Evolutionary conservation across 2,113 vertebrate genomes (phyloP).

Genomic region (Morone chrysops): DNA sequence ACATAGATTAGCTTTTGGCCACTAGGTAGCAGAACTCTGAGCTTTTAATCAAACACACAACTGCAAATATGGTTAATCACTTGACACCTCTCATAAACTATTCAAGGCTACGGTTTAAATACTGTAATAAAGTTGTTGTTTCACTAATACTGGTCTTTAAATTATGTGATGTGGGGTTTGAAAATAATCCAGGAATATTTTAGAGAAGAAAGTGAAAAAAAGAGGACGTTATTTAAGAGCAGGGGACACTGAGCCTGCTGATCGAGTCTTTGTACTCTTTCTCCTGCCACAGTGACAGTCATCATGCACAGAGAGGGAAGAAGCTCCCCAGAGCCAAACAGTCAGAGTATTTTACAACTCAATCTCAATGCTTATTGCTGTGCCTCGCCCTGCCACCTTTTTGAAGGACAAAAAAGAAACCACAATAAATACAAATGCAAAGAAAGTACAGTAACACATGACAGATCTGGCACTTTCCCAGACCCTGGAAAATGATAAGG

Average conservation of each 20-base stretch:
- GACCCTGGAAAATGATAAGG: constrained; percentile 54
- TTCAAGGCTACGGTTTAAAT: not conserved
- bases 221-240: constrained; percentile 44
- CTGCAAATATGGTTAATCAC: not conserved
- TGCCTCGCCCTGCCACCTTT: constrained; percentile 7
- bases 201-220: not conserved
- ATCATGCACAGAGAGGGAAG: constrained; percentile 30
- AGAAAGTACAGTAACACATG: constrained; percentile 48
- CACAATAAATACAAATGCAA: constrained; percentile 49
- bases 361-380: constrained; percentile 51
- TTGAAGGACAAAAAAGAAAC: constrained; percentile 58
- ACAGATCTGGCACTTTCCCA: constrained; percentile 44
- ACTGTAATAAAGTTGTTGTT: not conserved
- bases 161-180: not conserved
- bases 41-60: too few species aligned
- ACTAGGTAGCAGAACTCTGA: too few species aligned
- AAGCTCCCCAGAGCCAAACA: constrained; percentile 55
- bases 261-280: constrained; percentile 22
- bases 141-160: not conserved
- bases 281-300: constrained; percentile 39
- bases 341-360: constrained; percentile 72
- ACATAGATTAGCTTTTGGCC: too few species aligned
- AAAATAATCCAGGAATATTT: constrained; percentile 14
- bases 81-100: not conserved
- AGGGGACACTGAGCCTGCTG: not conserved